Evolutionary conservation across 2,888 invertebrate species (phyloP).

Genomic region (Melipona bicolor): DNA sequence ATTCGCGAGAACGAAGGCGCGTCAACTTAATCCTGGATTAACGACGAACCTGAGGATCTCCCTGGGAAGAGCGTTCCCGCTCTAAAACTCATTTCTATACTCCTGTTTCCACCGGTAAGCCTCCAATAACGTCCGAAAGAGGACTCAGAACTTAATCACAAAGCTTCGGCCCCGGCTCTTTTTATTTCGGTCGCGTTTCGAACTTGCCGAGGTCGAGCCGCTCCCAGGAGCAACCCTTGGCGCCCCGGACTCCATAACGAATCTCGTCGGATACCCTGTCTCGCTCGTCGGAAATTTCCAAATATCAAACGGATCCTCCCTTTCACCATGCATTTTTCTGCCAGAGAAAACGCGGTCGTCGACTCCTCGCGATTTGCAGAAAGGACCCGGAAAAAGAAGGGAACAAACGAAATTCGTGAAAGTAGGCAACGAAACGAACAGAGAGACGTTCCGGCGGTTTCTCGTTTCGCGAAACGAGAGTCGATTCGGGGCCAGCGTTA

Average conservation of each 20-base stretch:
- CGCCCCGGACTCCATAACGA: background rate
- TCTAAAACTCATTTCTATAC: background rate
- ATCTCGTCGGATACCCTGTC: background rate
- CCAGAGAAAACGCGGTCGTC: background rate
- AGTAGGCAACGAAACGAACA: constrained; percentile 1
- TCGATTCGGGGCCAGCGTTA: constrained; percentile 6
- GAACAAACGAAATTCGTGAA: constrained; percentile 16
- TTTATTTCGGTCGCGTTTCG: constrained; percentile 18
- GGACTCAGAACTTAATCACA: constrained; percentile 21
- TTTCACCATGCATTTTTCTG: background rate
- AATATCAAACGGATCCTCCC: background rate
- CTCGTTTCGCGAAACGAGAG: constrained; percentile 16
- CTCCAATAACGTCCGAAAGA: background rate
- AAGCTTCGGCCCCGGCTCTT: background rate
- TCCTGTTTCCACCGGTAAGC: background rate
- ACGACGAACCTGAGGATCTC: background rate
- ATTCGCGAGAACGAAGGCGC: background rate
- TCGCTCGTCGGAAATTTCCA: background rate
- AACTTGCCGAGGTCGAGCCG: constrained; percentile 2
- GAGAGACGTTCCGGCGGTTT: constrained; percentile 18
- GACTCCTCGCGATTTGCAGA: background rate
- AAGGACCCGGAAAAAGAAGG: background rate
- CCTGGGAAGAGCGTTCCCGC: background rate
- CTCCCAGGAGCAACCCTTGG: background rate
- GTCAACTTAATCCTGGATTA: background rate